Percentiles rank a stretch among this genome's conserved stretches.
Conservation (phyloP, 2,113 vertebrate species). For the Mobula hypostoma region DNA sequence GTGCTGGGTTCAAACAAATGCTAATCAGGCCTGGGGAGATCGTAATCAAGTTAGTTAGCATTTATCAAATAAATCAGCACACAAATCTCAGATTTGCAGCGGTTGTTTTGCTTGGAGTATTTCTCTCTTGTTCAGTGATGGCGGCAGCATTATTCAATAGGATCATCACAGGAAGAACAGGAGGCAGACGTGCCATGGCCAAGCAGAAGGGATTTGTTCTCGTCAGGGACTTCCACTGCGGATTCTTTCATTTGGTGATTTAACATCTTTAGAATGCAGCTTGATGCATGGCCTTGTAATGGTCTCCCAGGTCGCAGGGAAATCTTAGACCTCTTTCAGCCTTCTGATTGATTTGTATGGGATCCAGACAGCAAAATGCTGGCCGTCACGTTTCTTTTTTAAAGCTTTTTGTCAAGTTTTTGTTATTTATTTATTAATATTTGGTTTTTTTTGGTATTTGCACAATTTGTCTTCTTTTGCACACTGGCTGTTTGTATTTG, state of each 20-base stretch:
- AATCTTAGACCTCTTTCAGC: not conserved
- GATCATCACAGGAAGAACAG: not conserved
- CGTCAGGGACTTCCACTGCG: not conserved
- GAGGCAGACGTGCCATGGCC: too few species aligned
- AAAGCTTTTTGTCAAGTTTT: too few species aligned
- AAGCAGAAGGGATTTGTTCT: not conserved
- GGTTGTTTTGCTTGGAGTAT: not conserved
- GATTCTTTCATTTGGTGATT: not conserved
- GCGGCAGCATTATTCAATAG: not conserved
- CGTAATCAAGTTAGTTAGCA: not conserved
- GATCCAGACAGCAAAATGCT: not conserved
- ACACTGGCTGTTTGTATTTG: too few species aligned
- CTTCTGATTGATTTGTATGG: not conserved
- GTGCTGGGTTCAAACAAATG: not conserved
- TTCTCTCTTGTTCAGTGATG: not conserved
- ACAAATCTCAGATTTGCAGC: constrained; percentile 2
- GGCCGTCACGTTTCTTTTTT: not conserved
- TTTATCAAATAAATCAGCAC: not conserved
- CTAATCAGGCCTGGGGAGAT: not conserved
- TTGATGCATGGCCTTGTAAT: not conserved
- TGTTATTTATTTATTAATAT: too few species aligned
- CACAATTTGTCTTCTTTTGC: too few species aligned
- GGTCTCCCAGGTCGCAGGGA: not conserved
- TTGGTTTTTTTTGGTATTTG: too few species aligned
- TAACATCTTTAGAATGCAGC: not conserved